These are phyloP conservation scores for Choloepus didactylus DNA, from an alignment of 2,797 vertebrate species.

Conservation along the genomic window DNA sequence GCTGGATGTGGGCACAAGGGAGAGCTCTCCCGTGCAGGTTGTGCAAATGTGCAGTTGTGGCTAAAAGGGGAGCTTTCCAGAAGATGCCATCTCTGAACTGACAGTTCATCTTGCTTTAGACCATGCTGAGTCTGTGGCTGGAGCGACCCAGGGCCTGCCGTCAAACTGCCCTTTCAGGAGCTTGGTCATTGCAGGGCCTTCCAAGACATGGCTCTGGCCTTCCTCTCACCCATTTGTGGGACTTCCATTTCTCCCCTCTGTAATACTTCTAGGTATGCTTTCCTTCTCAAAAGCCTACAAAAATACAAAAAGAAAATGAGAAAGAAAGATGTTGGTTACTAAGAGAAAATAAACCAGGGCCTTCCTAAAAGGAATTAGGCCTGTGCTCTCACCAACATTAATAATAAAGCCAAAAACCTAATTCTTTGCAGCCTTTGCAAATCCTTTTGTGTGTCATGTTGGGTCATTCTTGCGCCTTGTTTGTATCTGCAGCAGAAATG, in stretches of 20 bases:
- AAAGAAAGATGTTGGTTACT: background rate
- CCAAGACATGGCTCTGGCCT: background rate
- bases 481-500: background rate
- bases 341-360: conserved; percentile 55
- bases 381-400: conserved; percentile 50
- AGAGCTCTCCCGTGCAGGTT: too few species aligned
- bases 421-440: background rate
- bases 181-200: too few species aligned
- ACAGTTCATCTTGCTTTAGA: background rate
- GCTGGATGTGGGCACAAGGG: too few species aligned
- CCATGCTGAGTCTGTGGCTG: background rate
- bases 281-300: background rate
- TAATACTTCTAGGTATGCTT: background rate
- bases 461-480: background rate
- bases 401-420: background rate
- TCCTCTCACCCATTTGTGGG: background rate
- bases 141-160: background rate
- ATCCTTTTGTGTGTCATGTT: background rate
- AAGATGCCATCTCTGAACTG: background rate
- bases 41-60: too few species aligned
- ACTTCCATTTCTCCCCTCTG: background rate
- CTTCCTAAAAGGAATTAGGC: background rate
- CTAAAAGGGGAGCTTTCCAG: background rate
- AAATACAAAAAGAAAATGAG: too few species aligned
- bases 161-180: background rate